Percentiles rank a stretch among this genome's conserved stretches.
Conservation (phyloP, 2,797 vertebrate species). For the Orestias chungarensis region DNA sequence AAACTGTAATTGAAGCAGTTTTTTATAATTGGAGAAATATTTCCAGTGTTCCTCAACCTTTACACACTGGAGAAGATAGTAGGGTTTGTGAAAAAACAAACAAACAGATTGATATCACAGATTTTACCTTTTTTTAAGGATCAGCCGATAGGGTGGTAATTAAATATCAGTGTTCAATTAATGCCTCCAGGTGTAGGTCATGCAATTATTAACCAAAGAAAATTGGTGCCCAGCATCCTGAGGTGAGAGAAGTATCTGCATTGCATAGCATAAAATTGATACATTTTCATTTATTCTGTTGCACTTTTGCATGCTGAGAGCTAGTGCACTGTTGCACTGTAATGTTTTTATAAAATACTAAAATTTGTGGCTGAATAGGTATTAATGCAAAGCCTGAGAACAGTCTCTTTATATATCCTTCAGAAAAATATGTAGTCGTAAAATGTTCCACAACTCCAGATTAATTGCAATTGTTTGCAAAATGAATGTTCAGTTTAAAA, state of each 20-base stretch:
- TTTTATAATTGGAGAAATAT: background rate
- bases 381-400: background rate
- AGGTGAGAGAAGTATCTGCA: background rate
- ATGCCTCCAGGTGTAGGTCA: background rate
- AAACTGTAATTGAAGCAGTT: background rate
- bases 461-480: background rate
- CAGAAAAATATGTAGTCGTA: no score
- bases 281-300: no score
- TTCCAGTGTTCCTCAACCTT: background rate
- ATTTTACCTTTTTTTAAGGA: background rate
- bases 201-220: background rate
- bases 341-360: no score
- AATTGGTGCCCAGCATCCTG: background rate
- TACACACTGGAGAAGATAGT: background rate
- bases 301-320: no score
- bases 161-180: background rate
- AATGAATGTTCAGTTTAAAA: slow-evolving; percentile 13
- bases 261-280: background rate
- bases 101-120: no score
- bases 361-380: background rate
- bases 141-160: background rate
- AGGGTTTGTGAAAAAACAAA: background rate
- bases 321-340: no score
- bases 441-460: no score
- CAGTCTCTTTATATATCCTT: background rate